Base-by-base conservation (phyloP, 2,888 invertebrate genomes). In the Onthophagus sagittarius region DNA sequence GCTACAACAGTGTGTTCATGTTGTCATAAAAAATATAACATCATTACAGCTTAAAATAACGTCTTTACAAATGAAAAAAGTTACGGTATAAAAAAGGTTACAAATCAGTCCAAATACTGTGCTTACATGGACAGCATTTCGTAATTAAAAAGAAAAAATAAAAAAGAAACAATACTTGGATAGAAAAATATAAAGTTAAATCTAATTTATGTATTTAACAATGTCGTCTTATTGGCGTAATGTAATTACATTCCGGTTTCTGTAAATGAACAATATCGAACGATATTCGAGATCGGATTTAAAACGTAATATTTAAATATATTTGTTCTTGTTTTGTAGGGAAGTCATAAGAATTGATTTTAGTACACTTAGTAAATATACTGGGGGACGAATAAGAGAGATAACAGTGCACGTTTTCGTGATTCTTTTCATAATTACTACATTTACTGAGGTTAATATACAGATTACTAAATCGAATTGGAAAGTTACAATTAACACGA, bases 1-100 rank as follows among this genome's bases (percentile, higher is more conserved):
- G 84, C 84, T 84, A 84, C 84, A 84, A 84, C 83, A 81, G 80
- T 83, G 83, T 82, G 83, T 81, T 79, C 32, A 23, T 67, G 15
- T 67, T 67, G 80, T 79, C 80, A 82, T 82, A 82, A 79, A 82
- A 81, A 82, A 82, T 82, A 82, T 82, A 83, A 83, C 78, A 79
- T 77, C 62, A 78, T 79, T 82, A 80, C 77, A 79, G 67, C 23
- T 67, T 67, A 23, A 23, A 15, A 63, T 78, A 80, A 78, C 76
- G 81, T 79, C 78, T 77, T 75, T 79, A 77, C 75, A 73, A 67
- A 31, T 15, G 32, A 67, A 31, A 79, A n/a, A 77, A 73, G 74
- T 70, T 23, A 23, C 23, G 72, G 73, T 67, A 31, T 71, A 72
- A 74, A 77, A 74, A 74, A 75, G 63, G 73, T 70, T 70, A 70